phyloP scores from a whole-genome alignment of 1,140 invertebrate genomes.

The Uloborus diversus region DNA sequence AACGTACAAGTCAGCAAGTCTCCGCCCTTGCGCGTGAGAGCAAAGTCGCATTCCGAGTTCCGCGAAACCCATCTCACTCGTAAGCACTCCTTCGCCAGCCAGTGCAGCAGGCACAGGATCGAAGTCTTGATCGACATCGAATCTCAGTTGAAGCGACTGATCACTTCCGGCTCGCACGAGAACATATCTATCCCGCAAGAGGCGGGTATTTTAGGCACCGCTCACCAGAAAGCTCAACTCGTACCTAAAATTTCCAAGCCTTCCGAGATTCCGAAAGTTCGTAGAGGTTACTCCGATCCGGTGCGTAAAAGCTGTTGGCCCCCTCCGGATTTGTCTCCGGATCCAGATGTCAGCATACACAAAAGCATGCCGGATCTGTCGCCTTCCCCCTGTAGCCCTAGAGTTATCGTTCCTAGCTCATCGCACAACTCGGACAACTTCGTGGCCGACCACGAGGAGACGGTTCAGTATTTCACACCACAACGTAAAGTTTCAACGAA shows the following conservation, averaged over 20 bases:
- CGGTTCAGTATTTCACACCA: constrained; percentile 78
- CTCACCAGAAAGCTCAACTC: constrained; percentile 16
- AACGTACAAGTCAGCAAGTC: constrained; percentile 13
- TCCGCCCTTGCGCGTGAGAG: constrained; percentile 29
- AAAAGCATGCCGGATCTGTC: constrained; percentile 86
- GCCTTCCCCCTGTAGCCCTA: constrained; percentile 62
- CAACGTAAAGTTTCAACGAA: constrained; percentile 74
- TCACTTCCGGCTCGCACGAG: constrained; percentile 39
- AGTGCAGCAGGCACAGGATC: constrained; percentile 26
- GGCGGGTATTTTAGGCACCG: neutral
- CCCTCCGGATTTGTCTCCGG: neutral
- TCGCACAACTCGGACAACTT: neutral
- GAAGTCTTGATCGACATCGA: constrained; percentile 43
- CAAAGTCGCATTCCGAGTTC: constrained; percentile 51
- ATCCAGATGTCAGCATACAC: constrained; percentile 68
- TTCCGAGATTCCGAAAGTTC: constrained; percentile 37
- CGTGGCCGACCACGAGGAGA: neutral
- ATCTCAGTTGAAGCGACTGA: constrained; percentile 33
- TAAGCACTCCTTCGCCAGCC: constrained; percentile 39
- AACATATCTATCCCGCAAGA: constrained; percentile 19
- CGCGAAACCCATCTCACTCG: constrained; percentile 16
- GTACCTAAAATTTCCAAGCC: constrained; percentile 1
- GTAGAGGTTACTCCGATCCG: constrained; percentile 47
- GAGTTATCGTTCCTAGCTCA: constrained; percentile 38
- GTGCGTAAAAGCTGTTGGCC: constrained; percentile 28